Evolutionary conservation across 1,140 invertebrate species (phyloP), one percentile per base, ranked within the genome.

Genomic region (Drosophila pallidifrons): DNA sequence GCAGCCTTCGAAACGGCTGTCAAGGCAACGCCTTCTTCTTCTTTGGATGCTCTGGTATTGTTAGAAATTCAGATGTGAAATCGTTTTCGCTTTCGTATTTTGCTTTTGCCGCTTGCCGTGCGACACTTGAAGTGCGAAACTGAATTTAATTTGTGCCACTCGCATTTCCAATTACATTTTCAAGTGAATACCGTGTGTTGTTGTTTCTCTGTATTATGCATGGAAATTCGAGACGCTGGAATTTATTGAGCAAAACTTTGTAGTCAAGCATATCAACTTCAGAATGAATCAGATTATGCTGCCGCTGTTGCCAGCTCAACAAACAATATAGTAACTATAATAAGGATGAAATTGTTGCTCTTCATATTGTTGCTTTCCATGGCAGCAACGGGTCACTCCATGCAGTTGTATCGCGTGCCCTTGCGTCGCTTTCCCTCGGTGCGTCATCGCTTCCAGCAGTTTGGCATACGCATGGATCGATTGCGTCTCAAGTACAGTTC

Each of bases 81-180:
- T 41, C 41, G 25, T 20, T 20, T 64, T 47, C 28, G 20, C 28
- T 1, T 54, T 3, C 30, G 10, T 41, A 25, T 57, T 38, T 38
- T 8, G 30, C 30, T 32, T 25, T 25, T 32, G 30, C 8, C 8
- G 35, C 35, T 38, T 38, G 7, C 20, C 20, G 35, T 38, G 35
- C 1, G 8, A 8, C 10, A 4, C 51, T 47, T 38, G 20, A 28
- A 47, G 16, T 59, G 54, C 32, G 8, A 63, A 16, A 15, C 11
- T 45, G 46, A 64, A 71, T 71, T 71, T 64, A 58, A 75, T 71
- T 65, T 71, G 45, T 64, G 28, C 51, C 64, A 59, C 81, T 88
- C 83, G 59, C 73, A 82, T 87, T 87, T 87, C 79, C 77, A 88
- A 87, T 88, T 88, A 82, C 73, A 74, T 63, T 71, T 82, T 71